Conservation (phyloP, 2,888 invertebrate genomes). For the Spialia ferax region DNA sequence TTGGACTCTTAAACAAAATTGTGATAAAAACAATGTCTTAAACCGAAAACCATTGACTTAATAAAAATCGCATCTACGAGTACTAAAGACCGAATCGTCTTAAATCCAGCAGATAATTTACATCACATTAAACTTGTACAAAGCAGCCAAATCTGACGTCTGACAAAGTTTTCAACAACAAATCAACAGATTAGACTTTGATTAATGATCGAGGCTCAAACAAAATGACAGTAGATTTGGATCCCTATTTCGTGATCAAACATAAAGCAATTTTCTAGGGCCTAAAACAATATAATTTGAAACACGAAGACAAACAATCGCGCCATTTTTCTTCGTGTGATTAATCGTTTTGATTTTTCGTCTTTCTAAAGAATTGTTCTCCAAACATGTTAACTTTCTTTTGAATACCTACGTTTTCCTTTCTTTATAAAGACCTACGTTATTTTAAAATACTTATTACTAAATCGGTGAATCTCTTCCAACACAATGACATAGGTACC, state of each 20-base stretch:
- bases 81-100: not conserved
- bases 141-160: constrained; percentile 5
- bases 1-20: too few relatives aligned
- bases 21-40: too few relatives aligned
- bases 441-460: too few relatives aligned
- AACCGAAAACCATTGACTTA: not conserved
- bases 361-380: too few relatives aligned
- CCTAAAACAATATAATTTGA: constrained; percentile 26
- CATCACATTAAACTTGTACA: constrained; percentile 9
- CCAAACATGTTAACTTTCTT: too few relatives aligned
- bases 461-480: too few relatives aligned
- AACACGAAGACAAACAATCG: not conserved
- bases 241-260: constrained; percentile 27
- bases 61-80: not conserved
- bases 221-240: constrained; percentile 18
- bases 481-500: too few relatives aligned
- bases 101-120: constrained; percentile 2
- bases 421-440: too few relatives aligned
- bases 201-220: constrained; percentile 27
- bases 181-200: constrained; percentile 23
- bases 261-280: constrained; percentile 30
- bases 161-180: constrained; percentile 20
- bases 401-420: too few relatives aligned
- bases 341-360: constrained; percentile 9
- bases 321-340: not conserved